Conservation (phyloP, 1,140 invertebrate species). For the Heliconius nattereri region DNA sequence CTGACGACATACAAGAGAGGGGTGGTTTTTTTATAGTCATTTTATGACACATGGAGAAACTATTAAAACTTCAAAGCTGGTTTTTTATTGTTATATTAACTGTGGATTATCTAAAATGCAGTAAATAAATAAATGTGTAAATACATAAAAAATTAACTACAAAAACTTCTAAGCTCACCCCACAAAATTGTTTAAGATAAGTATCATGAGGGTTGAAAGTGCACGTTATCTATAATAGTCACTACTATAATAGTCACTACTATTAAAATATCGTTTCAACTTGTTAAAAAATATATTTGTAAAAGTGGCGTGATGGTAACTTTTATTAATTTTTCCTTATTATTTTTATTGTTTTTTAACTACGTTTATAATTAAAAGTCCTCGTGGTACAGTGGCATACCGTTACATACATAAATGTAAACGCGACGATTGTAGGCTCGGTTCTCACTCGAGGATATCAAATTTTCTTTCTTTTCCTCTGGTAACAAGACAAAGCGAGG, state of each 20-base stretch:
- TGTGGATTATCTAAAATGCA: too few relatives aligned
- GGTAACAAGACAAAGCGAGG: too few relatives aligned
- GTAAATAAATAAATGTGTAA: not conserved
- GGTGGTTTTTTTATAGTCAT: not conserved
- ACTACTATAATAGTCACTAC: not conserved
- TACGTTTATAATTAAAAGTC: not conserved
- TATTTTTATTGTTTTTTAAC: constrained; percentile 4
- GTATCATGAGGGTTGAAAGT: not conserved
- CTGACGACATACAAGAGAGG: not conserved
- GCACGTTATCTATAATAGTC: not conserved
- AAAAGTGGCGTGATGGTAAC: not conserved
- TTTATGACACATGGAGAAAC: not conserved
- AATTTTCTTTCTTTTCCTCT: too few relatives aligned
- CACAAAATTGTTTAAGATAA: not conserved
- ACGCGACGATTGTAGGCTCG: too few relatives aligned
- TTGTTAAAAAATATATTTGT: not conserved
- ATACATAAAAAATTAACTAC: not conserved
- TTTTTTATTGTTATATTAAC: too few relatives aligned
- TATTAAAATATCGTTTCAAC: not conserved
- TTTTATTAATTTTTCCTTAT: constrained; percentile 1
- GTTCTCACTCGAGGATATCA: too few relatives aligned
- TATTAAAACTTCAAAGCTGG: not conserved
- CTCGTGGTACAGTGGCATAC: too few relatives aligned
- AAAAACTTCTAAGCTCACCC: not conserved
- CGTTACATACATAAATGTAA: too few relatives aligned